phyloP scores from a whole-genome alignment of 1,140 invertebrate genomes.

The Nephotettix cincticeps region DNA sequence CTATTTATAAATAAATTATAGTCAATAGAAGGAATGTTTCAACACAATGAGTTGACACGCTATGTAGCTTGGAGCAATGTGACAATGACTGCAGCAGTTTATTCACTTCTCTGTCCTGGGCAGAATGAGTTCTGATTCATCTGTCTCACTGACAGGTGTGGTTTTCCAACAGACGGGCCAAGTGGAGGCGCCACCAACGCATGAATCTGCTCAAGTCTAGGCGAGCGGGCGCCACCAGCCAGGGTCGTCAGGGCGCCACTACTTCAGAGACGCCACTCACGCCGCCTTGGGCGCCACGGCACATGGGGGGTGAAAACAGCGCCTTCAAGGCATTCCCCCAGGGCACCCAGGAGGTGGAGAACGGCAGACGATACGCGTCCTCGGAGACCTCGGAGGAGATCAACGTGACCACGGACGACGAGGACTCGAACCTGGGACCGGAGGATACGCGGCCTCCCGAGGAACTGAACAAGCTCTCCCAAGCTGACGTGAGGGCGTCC shows the following conservation, averaged over 20 bases:
- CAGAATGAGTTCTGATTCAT: neutral
- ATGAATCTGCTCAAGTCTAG: constrained; percentile 85
- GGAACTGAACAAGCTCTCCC: neutral
- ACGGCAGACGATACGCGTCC: constrained; percentile 32
- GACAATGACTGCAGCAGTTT: too few relatives aligned
- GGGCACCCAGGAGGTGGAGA: constrained; percentile 12
- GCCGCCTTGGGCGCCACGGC: constrained; percentile 38
- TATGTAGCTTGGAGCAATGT: too few relatives aligned
- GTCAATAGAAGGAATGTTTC: too few relatives aligned
- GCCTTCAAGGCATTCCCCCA: constrained; percentile 69
- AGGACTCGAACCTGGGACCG: constrained; percentile 29
- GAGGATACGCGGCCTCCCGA: neutral
- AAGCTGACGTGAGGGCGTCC: constrained; percentile 32
- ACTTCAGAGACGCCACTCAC: constrained; percentile 44
- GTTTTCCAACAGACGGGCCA: constrained; percentile 98
- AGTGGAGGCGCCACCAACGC: constrained; percentile 93
- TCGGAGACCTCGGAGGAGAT: constrained; percentile 43
- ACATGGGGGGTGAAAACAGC: constrained; percentile 83
- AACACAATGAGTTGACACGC: too few relatives aligned
- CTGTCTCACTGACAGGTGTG: constrained; percentile 73
- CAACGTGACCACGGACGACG: constrained; percentile 43
- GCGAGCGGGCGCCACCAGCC: constrained; percentile 55
- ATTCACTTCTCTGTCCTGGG: too few relatives aligned
- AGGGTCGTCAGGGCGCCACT: constrained; percentile 46
- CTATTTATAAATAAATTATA: too few relatives aligned